Conservation (phyloP, 2,797 vertebrate species). For the Coilia nasus region DNA sequence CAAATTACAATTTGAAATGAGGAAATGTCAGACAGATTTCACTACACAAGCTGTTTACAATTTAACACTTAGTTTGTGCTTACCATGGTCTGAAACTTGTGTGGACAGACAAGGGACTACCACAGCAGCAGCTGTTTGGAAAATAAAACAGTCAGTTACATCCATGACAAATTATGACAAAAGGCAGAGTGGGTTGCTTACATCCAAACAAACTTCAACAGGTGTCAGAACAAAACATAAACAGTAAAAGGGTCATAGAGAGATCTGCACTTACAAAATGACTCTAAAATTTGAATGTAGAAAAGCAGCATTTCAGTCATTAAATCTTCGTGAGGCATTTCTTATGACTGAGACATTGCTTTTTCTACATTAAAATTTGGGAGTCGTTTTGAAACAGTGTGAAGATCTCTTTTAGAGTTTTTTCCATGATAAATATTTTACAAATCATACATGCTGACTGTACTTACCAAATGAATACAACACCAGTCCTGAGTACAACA, state of each 20-base stretch:
- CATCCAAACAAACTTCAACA: too few relatives aligned
- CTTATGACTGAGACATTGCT: too few relatives aligned
- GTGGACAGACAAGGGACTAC: conserved; percentile 94
- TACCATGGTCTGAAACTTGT: conserved; percentile 89
- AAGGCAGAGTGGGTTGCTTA: background rate
- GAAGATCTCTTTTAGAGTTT: too few relatives aligned
- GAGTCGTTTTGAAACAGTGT: too few relatives aligned
- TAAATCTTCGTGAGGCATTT: too few relatives aligned
- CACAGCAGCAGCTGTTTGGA: conserved; percentile 86
- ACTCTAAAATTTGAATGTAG: background rate
- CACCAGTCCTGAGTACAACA: conserved; percentile 83
- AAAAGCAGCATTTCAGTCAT: too few relatives aligned
- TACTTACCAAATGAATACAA: conserved; percentile 93
- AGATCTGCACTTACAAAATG: too few relatives aligned
- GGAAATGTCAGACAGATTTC: too few relatives aligned
- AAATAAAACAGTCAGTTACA: conserved; percentile 11
- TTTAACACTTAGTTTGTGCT: conserved; percentile 50
- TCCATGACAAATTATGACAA: conserved; percentile 13
- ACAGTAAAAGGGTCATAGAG: too few relatives aligned
- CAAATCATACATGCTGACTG: background rate
- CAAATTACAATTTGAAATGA: too few relatives aligned
- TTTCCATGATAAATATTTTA: background rate
- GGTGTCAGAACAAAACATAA: too few relatives aligned
- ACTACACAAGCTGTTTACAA: background rate
- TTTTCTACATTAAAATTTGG: too few relatives aligned